Conservation (phyloP, 2,113 vertebrate species). For the Pelodiscus sinensis region DNA sequence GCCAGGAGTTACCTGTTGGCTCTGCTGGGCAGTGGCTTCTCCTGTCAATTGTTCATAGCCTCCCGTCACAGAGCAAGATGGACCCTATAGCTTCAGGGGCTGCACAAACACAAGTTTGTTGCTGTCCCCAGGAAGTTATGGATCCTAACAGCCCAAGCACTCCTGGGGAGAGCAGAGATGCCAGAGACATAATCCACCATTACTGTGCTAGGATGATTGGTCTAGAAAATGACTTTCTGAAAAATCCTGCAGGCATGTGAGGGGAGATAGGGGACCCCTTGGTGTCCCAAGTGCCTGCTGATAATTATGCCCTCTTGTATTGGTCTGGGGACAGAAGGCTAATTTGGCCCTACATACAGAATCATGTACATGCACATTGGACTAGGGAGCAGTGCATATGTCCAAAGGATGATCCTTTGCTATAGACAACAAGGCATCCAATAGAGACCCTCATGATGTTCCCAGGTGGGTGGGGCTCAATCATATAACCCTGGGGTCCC, state of each 20-base stretch:
- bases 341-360: background rate
- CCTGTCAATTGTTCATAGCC: background rate
- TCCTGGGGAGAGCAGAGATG: background rate
- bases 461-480: too few relatives aligned
- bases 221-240: background rate
- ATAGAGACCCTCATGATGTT: too few relatives aligned
- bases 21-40: background rate
- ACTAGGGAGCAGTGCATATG: background rate
- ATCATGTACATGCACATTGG: background rate
- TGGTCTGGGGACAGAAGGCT: background rate
- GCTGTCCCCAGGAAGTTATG: background rate
- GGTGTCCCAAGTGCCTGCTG: background rate
- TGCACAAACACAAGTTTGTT: background rate
- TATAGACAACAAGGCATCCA: background rate
- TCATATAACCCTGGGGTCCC: too few relatives aligned
- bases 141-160: background rate
- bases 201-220: background rate
- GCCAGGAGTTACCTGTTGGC: background rate
- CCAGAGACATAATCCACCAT: background rate
- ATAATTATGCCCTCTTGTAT: background rate
- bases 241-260: background rate
- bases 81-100: background rate
- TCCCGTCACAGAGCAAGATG: background rate
- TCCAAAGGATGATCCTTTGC: background rate
- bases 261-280: background rate